Base-by-base conservation (phyloP, 2,113 vertebrate genomes). In the Motacilla tschutschensis region DNA sequence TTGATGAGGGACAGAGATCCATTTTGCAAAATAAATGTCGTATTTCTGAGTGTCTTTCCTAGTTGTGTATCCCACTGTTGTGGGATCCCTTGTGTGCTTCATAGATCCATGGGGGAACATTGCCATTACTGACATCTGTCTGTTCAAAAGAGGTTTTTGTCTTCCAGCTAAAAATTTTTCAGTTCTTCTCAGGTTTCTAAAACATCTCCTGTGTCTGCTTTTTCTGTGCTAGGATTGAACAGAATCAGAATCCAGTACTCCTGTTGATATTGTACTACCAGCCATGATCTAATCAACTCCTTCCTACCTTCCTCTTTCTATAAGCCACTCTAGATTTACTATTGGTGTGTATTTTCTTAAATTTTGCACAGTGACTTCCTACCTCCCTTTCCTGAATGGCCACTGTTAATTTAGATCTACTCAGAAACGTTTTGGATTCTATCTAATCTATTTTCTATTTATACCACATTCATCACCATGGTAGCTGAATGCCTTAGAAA, bases 391-490 rank as follows among this genome's bases (percentile, higher is more conserved):
- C 69, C 72, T 83, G 73, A 85, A 87, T 62, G 69, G 72, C 66
- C 78, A 54, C 69, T 65, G 87, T 85, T 91, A 87, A 83, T 94
- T 93, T 83, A 94, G 89, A 90, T 80, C 50, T 77, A 87, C 69
- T 79, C 79, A 58, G 92, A 81, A 92, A 69, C 69, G 12, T 87
- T 90, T 84, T 82, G 75, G 71, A 86, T 91, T 91, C 76, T 90
- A 66, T 86, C 90, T 94, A 79, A 92, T 91, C 90, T 79, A 41
- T 73, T 91, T 94, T 91, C 92, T 94, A 93, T 93, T 93, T 93
- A 90, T 95, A 95, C 40, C 82, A 83, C 79, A 64, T 85, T 93
- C 90, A 93, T 94, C 94, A 93, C 94, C 94, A 95, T 95, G 94
- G 93, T 80, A 95, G 94, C 94, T 83, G 91, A 91, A 90, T 90